Conservation (phyloP, 2,888 invertebrate genomes). For the Bombylius discolor region DNA sequence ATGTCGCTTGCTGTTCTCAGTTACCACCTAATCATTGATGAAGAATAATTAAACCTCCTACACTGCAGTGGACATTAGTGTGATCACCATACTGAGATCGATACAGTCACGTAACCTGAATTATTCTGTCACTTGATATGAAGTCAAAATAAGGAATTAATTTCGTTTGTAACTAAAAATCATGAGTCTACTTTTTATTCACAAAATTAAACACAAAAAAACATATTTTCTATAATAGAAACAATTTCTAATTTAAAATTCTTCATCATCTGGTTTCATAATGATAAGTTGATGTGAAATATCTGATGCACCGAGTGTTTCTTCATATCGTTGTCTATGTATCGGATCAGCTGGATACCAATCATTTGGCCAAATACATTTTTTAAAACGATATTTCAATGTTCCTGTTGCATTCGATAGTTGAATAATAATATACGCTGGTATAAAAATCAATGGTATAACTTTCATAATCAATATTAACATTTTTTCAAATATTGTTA, state of each 20-base stretch:
- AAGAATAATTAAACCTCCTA: too few species aligned
- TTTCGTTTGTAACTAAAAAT: too few species aligned
- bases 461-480: constrained; percentile 10
- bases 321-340: constrained; percentile 28
- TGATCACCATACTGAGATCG: too few species aligned
- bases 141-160: too few species aligned
- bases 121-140: too few species aligned
- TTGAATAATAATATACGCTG: constrained; percentile 23
- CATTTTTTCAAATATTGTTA: background rate
- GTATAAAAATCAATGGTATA: constrained; percentile 25
- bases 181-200: too few species aligned
- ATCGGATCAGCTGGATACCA: constrained; percentile 30
- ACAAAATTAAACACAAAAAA: too few species aligned
- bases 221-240: too few species aligned
- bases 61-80: too few species aligned
- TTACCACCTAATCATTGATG: too few species aligned
- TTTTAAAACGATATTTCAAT: constrained; percentile 22
- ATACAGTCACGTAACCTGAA: too few species aligned
- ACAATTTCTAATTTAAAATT: background rate
- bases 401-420: constrained; percentile 23
- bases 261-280: constrained; percentile 10
- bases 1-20: too few species aligned
- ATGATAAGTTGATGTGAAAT: constrained; percentile 26
- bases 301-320: constrained; percentile 24
- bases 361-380: constrained; percentile 27